Evolutionary conservation across 2,888 invertebrate genomes (phyloP), one percentile per base, ranked within the genome.

Genomic region (Galeruca laticollis): DNA sequence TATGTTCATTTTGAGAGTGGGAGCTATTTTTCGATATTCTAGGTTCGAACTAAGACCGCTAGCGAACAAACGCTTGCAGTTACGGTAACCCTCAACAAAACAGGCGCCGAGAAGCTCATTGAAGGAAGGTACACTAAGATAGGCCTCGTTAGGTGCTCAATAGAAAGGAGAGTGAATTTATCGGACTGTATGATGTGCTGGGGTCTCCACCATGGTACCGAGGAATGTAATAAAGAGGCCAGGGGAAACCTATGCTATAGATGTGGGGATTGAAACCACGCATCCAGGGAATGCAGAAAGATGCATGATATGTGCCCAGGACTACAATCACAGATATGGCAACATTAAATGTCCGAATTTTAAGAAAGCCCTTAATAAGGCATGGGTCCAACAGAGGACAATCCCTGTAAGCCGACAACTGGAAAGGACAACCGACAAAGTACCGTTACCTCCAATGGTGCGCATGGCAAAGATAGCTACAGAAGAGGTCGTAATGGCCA

Each of bases 1-100:
- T 33, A 33, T 4, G 33, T 4, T 33, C 33, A 33, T 33, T 33
- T 33, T 33, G 33, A 33, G 33, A 33, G 5, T 33, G 33, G 9
- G 47, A 64, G 64, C 43, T 64, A 37, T 40, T 64, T 56, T 64
- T 54, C 21, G 56, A 64, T 64, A 40, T 11, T 52, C 52, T 52
- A n/a, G n/a, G n/a, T n/a, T n/a, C n/a, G n/a, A n/a, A n/a, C n/a
- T n/a, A n/a, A n/a, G n/a, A n/a, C n/a, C n/a, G n/a, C n/a, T n/a
- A n/a, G n/a, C n/a, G n/a, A n/a, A n/a, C n/a, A n/a, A n/a, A n/a
- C n/a, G n/a, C n/a, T n/a, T n/a, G n/a, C n/a, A n/a, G n/a, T n/a
- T n/a, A n/a, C n/a, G n/a, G n/a, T n/a, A n/a, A n/a, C n/a, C n/a
- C n/a, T n/a, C n/a, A n/a, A n/a, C n/a, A n/a, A n/a, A n/a, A n/a